These are phyloP conservation scores for Temnothorax curvispinosus DNA, from an alignment of 1,140 invertebrate species.

Conservation along the genomic window DNA sequence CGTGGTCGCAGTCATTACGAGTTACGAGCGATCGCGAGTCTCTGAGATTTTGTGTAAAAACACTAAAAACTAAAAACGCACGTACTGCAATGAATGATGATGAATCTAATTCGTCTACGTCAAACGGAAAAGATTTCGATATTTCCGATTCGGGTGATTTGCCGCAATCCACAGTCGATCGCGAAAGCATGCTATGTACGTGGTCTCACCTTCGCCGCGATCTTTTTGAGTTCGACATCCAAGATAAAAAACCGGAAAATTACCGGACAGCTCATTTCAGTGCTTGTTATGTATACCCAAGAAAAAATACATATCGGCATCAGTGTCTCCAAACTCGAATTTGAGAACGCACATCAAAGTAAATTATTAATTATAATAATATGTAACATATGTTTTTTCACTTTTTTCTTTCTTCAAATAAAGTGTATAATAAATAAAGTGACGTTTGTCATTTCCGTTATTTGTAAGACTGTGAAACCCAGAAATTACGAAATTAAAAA, in stretches of 20 bases:
- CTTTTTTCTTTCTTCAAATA: too few species aligned
- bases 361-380: background rate
- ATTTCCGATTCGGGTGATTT: too few species aligned
- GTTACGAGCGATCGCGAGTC: too few species aligned
- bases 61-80: too few species aligned
- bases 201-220: too few species aligned
- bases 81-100: background rate
- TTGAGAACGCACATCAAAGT: slow-evolving; percentile 13
- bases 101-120: background rate
- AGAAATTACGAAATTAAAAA: too few species aligned
- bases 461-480: too few species aligned
- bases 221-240: background rate
- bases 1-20: too few species aligned
- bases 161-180: slow-evolving; percentile 1
- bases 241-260: slow-evolving; percentile 6
- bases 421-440: too few species aligned
- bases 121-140: background rate
- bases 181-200: background rate
- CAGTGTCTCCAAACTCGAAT: slow-evolving; percentile 18
- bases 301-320: slow-evolving; percentile 9
- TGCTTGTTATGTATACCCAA: background rate
- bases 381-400: too few species aligned
- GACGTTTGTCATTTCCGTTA: too few species aligned
- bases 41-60: background rate
- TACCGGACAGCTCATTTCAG: background rate